Percentiles rank a stretch among this genome's conserved stretches.
phyloP scores from a whole-genome alignment of 2,797 vertebrate species.

The Lithobates sylvaticus region DNA sequence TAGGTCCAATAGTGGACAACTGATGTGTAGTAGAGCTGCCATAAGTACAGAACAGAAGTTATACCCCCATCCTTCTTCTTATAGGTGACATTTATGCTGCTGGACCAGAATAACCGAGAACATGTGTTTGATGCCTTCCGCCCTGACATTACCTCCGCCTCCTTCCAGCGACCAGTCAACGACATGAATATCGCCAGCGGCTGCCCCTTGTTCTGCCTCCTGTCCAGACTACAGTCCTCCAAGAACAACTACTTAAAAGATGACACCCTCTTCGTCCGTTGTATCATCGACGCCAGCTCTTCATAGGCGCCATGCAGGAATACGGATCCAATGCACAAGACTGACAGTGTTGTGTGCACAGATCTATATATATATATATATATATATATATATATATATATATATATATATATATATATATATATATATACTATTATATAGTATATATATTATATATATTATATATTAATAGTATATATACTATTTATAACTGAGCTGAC shows the following conservation, averaged over 20 bases:
- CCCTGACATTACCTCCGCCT: constrained; percentile 78
- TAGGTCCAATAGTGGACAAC: too few relatives aligned
- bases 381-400: too few relatives aligned
- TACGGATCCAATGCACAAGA: background rate
- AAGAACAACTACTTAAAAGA: constrained; percentile 81
- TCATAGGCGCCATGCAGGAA: constrained; percentile 30
- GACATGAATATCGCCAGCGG: constrained; percentile 88
- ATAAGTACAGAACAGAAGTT: background rate
- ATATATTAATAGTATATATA: too few relatives aligned
- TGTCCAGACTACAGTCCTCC: constrained; percentile 76
- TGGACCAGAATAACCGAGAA: constrained; percentile 85
- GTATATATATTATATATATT: too few relatives aligned
- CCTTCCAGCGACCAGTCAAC: constrained; percentile 80
- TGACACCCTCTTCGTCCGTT: constrained; percentile 84
- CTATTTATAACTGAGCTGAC: background rate
- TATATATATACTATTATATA: too few relatives aligned
- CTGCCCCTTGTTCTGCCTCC: constrained; percentile 82
- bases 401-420: too few relatives aligned
- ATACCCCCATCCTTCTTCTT: background rate
- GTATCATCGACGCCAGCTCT: constrained; percentile 78
- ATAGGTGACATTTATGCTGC: constrained; percentile 86
- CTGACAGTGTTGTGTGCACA: background rate
- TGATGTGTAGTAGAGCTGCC: too few relatives aligned
- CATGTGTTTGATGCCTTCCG: constrained; percentile 81
- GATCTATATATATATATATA: background rate